A percentile compares a stretch with the other conserved stretches of the same genome.
These are phyloP conservation scores for Clarias platycephalus DNA, from an alignment of 2,797 vertebrate genomes.

Conservation along the genomic window DNA sequence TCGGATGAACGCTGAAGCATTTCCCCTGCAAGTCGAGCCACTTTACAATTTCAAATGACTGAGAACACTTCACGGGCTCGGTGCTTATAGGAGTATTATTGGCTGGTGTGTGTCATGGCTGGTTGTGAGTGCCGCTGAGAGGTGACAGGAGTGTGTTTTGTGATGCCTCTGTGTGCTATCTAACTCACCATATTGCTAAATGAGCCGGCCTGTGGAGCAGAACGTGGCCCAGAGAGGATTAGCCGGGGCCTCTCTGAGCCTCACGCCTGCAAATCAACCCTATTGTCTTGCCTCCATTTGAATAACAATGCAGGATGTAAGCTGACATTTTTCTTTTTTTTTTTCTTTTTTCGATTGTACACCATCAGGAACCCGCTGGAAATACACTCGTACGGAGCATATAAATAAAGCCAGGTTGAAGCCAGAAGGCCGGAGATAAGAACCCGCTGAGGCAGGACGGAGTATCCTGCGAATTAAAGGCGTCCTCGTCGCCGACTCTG, in stretches of 20 bases:
- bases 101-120: constrained; percentile 37
- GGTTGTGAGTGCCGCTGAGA: constrained; percentile 33
- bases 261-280: constrained; percentile 67
- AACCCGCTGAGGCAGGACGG: constrained; percentile 45
- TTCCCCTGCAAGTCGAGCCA: not conserved
- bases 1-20: not conserved
- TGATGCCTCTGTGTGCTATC: constrained; percentile 62
- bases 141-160: constrained; percentile 40
- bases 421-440: constrained; percentile 53
- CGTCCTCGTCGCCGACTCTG: constrained; percentile 16
- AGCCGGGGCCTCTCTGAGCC: constrained; percentile 62
- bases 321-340: constrained; percentile 60
- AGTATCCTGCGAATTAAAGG: constrained; percentile 29
- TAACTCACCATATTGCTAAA: constrained; percentile 70
- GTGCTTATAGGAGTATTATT: constrained; percentile 45
- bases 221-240: constrained; percentile 68
- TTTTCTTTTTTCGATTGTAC: constrained; percentile 52
- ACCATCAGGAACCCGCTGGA: constrained; percentile 57
- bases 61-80: constrained; percentile 13
- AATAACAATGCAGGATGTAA: constrained; percentile 75
- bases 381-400: constrained; percentile 54
- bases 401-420: constrained; percentile 50
- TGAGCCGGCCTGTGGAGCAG: constrained; percentile 67
- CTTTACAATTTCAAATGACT: not conserved
- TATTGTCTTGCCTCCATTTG: constrained; percentile 77